These are phyloP conservation scores for Lucifuga dentata DNA, from an alignment of 2,113 vertebrate species.

Conservation along the genomic window DNA sequence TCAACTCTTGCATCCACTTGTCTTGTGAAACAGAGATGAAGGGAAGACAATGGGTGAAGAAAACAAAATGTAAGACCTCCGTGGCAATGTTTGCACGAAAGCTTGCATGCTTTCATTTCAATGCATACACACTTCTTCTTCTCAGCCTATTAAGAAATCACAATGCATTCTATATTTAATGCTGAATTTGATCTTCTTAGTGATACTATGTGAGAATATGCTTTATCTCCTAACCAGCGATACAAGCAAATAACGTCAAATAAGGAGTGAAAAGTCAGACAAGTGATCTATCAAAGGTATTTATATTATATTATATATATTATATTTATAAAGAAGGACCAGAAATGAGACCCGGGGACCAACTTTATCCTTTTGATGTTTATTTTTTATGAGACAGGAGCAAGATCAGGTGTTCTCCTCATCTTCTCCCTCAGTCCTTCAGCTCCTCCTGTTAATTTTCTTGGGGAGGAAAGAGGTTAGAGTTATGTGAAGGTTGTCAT, in stretches of 20 bases:
- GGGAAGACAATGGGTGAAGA: neutral
- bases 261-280: neutral
- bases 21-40: neutral
- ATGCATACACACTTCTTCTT: too few species aligned
- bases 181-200: too few species aligned
- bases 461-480: slow-evolving; percentile 64
- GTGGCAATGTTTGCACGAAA: too few species aligned
- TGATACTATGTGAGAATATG: too few species aligned
- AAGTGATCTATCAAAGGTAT: neutral
- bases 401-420: slow-evolving; percentile 26
- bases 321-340: neutral
- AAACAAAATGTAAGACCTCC: too few species aligned
- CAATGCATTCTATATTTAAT: too few species aligned
- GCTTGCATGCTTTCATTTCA: too few species aligned
- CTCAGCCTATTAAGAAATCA: too few species aligned
- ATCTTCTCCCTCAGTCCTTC: slow-evolving; percentile 58
- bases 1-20: slow-evolving; percentile 12
- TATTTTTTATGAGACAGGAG: slow-evolving; percentile 53
- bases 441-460: slow-evolving; percentile 71
- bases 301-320: too few species aligned
- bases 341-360: slow-evolving; percentile 15
- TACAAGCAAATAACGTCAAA: too few species aligned
- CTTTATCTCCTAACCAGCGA: too few species aligned
- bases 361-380: slow-evolving; percentile 24
- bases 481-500: slow-evolving; percentile 79